phyloP scores from a whole-genome alignment of 2,113 vertebrate genomes.

The Sceloporus undulatus region DNA sequence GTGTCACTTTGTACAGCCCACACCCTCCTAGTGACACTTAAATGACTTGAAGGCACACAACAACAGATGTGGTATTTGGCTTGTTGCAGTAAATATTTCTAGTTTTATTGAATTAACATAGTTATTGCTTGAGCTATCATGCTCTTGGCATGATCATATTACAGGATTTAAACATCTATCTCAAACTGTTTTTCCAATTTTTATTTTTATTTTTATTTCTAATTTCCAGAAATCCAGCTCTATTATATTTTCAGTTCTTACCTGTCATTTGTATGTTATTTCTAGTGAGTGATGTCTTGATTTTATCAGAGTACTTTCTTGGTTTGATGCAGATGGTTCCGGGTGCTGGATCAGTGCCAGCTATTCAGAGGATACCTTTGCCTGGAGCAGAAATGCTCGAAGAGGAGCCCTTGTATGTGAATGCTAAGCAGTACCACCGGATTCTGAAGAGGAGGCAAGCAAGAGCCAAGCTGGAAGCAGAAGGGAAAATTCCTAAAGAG shows the following conservation, averaged over 20 bases:
- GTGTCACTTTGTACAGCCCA: too few species aligned
- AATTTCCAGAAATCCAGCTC: background rate
- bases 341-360: conserved; percentile 89
- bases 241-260: background rate
- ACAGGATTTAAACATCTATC: conserved; percentile 11
- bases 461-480: conserved; percentile 95
- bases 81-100: background rate
- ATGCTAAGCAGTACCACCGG: conserved; percentile 98
- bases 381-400: conserved; percentile 98
- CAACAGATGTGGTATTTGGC: background rate
- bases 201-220: background rate
- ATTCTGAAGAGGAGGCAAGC: conserved; percentile 97
- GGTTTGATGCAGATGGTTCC: conserved; percentile 90
- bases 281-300: background rate
- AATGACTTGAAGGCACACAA: too few species aligned
- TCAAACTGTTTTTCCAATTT: background rate
- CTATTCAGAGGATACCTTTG: conserved; percentile 95
- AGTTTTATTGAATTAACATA: background rate
- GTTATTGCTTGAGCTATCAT: rapidly evolving
- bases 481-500: conserved; percentile 98
- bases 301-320: background rate
- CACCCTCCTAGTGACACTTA: too few species aligned
- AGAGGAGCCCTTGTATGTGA: conserved; percentile 97
- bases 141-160: background rate
- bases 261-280: background rate